Percentiles rank a stretch among this genome's conserved stretches.
These are phyloP conservation scores for Spinus olivaceus DNA, from an alignment of 2,797 vertebrate species.

Conservation along the genomic window DNA sequence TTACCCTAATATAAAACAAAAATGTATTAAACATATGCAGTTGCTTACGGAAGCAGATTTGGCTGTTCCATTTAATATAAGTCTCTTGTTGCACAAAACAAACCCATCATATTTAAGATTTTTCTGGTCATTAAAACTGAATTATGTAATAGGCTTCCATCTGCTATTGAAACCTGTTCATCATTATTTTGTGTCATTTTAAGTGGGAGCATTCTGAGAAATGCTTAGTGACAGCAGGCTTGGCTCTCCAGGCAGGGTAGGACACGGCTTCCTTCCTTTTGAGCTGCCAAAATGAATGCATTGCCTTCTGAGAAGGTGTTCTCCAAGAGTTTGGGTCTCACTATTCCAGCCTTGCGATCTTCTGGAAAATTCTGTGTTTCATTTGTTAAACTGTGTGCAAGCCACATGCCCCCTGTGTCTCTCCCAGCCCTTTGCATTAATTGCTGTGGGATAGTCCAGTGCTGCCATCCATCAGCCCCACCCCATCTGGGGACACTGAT, in stretches of 20 bases:
- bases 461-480: neutral
- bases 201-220: neutral
- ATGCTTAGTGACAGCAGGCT: neutral
- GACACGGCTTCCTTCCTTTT: neutral
- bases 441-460: fast-evolving
- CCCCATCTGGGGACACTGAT: neutral
- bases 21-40: neutral
- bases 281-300: neutral
- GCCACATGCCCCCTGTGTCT: fast-evolving
- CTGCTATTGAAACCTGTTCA: slow-evolving; percentile 41
- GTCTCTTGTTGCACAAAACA: neutral
- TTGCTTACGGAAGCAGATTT: slow-evolving; percentile 8
- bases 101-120: neutral
- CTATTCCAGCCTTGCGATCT: neutral
- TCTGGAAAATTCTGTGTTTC: fast-evolving
- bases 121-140: slow-evolving; percentile 28
- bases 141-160: slow-evolving; percentile 22
- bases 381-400: fast-evolving
- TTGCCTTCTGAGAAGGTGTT: neutral
- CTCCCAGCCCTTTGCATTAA: fast-evolving
- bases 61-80: neutral
- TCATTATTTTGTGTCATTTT: slow-evolving; percentile 34
- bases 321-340: neutral
- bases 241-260: neutral
- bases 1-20: neutral